Conservation (phyloP, 1,140 invertebrate species). For the Drosophila erecta region DNA sequence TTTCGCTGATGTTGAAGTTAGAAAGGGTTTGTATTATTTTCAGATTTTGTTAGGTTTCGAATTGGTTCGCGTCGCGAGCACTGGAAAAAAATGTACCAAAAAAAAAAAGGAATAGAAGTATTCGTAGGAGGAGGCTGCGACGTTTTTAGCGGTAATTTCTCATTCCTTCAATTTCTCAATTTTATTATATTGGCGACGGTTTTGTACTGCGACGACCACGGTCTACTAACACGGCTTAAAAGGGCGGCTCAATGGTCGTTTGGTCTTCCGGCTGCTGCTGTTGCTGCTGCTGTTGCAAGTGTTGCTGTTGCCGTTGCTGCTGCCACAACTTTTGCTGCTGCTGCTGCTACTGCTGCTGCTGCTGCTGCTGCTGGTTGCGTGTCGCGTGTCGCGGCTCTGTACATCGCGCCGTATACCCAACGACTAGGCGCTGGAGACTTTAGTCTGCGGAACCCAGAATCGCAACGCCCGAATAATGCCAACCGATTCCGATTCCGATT, state of each 20-base stretch:
- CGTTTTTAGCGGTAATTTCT: conserved; percentile 8
- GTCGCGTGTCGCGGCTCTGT: conserved; percentile 79
- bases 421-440: conserved; percentile 83
- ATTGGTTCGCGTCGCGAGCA: conserved; percentile 23
- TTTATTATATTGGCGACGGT: conserved; percentile 7
- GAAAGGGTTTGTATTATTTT: conserved; percentile 5
- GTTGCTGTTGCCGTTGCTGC: conserved; percentile 15
- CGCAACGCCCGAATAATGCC: conserved; percentile 48
- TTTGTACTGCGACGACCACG: conserved; percentile 1
- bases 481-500: conserved; percentile 1
- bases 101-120: conserved; percentile 7
- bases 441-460: conserved; percentile 43
- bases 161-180: neutral
- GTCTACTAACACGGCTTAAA: conserved; percentile 35
- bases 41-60: conserved; percentile 19
- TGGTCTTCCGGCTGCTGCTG: conserved; percentile 38
- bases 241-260: conserved; percentile 35
- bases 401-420: conserved; percentile 84
- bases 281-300: conserved; percentile 5
- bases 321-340: conserved; percentile 30
- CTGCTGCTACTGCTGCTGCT: conserved; percentile 25
- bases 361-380: conserved; percentile 43
- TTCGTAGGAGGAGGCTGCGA: conserved; percentile 15
- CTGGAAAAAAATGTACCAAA: conserved; percentile 48
- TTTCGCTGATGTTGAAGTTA: neutral